These are phyloP conservation scores for human (Homo sapiens) DNA, from an alignment of 2,113 vertebrate species.

Conservation along the genomic window GRCh38 chr14:88308001-88308500, in stretches of 20 bases:
- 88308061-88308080: neutral
- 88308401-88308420: too few relatives aligned
- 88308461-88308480: neutral
- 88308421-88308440: neutral
- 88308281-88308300: neutral
- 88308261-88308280: neutral
- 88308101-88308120: neutral
- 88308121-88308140: too few relatives aligned
- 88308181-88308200: neutral
- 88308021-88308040: neutral
- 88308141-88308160: neutral
- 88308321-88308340: neutral
- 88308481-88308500: conserved; percentile 16
- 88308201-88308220: neutral
- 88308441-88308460: neutral
- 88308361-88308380: neutral
- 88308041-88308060: neutral
- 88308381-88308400: neutral
- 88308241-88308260: neutral
- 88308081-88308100: neutral
- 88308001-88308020: neutral
- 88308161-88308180: accelerated
- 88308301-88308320: neutral
- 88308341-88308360: neutral
- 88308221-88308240: neutral